These are phyloP conservation scores for Macrostomum cliftonense DNA, from an alignment of 2,888 invertebrate genomes.

Conservation along the genomic window DNA sequence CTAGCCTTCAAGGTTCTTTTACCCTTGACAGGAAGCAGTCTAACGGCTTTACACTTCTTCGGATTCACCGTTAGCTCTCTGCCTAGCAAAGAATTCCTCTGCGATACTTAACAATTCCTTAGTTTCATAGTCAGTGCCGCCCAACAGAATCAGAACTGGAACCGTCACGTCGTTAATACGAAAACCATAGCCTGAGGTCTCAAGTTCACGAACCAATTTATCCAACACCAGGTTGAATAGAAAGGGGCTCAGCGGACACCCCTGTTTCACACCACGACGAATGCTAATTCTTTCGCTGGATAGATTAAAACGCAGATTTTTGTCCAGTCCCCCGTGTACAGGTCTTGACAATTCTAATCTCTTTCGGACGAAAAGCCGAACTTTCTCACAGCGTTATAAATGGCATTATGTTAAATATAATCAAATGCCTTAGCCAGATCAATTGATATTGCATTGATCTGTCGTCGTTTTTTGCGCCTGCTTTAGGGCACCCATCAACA, in stretches of 20 bases:
- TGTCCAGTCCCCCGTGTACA: too few relatives aligned
- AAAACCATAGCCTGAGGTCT: neutral
- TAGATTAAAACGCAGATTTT: too few relatives aligned
- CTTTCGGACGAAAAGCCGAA: too few relatives aligned
- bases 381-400: too few relatives aligned
- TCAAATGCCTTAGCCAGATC: too few relatives aligned
- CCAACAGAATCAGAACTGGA: neutral
- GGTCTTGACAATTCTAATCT: too few relatives aligned
- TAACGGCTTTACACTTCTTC: neutral
- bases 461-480: too few relatives aligned
- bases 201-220: neutral
- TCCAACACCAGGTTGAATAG: slow-evolving; percentile 5
- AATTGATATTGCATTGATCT: too few relatives aligned
- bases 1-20: too few relatives aligned
- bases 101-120: neutral
- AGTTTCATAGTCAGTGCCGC: neutral
- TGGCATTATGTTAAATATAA: too few relatives aligned
- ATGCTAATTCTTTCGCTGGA: neutral
- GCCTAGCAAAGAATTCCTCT: slow-evolving; percentile 19
- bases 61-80: slow-evolving; percentile 20
- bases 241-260: slow-evolving; percentile 5
- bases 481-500: too few relatives aligned
- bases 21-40: neutral
- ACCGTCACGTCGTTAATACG: neutral
- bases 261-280: slow-evolving; percentile 7